These are phyloP conservation scores for Cyprinella venusta DNA, from an alignment of 2,797 vertebrate genomes.

Conservation along the genomic window DNA sequence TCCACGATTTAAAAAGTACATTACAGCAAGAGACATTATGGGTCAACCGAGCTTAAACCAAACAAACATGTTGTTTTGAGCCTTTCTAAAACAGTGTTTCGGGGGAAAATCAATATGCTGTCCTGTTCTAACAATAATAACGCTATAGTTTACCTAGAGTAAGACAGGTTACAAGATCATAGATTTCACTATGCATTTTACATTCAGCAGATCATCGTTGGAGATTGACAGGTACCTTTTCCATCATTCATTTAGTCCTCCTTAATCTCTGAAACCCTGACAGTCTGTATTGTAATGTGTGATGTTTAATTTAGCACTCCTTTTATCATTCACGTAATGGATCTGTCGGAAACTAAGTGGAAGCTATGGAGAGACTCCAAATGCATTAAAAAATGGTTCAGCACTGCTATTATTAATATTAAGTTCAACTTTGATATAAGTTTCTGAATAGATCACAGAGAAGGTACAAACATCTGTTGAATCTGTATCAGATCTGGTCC, in stretches of 20 bases:
- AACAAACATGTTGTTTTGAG: conserved; percentile 38
- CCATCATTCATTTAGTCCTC: conserved; percentile 44
- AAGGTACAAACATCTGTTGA: conserved; percentile 1
- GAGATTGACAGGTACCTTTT: conserved; percentile 47
- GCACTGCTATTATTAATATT: not conserved
- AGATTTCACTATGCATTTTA: conserved; percentile 21
- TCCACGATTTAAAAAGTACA: not conserved
- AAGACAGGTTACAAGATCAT: not conserved
- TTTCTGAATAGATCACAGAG: not conserved
- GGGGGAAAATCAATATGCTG: conserved; percentile 36
- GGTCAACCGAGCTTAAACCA: conserved; percentile 19
- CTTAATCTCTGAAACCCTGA: conserved; percentile 9
- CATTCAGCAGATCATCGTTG: conserved; percentile 2
- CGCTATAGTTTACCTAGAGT: conserved; percentile 37
- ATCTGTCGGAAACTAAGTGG: conserved; percentile 3
- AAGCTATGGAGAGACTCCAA: conserved; percentile 23
- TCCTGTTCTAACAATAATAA: conserved; percentile 42
- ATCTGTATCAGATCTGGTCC: not conserved
- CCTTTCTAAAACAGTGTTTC: conserved; percentile 40
- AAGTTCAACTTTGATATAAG: not conserved
- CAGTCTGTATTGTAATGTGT: conserved; percentile 41
- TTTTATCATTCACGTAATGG: conserved; percentile 24
- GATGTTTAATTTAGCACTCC: conserved; percentile 25
- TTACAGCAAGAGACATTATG: conserved; percentile 1
- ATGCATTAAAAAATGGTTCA: not conserved